phyloP scores from a whole-genome alignment of 2,888 invertebrate genomes.

The Leptopilina myrica region DNA sequence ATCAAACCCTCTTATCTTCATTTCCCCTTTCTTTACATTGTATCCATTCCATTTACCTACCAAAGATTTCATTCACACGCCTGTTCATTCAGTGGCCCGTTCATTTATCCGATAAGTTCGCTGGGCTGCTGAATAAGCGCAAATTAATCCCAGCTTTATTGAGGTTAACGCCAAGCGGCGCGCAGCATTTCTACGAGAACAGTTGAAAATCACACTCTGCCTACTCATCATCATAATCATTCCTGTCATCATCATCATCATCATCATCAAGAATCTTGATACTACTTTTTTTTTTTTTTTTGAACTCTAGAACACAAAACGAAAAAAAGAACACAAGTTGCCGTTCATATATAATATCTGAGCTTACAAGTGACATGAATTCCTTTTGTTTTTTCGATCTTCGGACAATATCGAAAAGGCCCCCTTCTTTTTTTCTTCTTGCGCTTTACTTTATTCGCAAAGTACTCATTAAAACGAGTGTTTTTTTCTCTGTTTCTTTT shows the following conservation, averaged over 20 bases:
- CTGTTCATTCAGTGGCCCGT: slow-evolving; percentile 40
- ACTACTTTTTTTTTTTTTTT: neutral
- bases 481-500: neutral
- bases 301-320: neutral
- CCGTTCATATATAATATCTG: slow-evolving; percentile 6
- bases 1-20: slow-evolving; percentile 40
- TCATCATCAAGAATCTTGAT: neutral
- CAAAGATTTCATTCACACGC: slow-evolving; percentile 44
- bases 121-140: slow-evolving; percentile 32
- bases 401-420: slow-evolving; percentile 4
- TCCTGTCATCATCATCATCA: neutral
- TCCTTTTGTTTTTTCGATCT: slow-evolving; percentile 10
- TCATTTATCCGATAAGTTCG: slow-evolving; percentile 47
- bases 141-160: slow-evolving; percentile 51
- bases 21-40: slow-evolving; percentile 34
- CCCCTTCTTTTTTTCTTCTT: neutral
- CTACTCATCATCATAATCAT: too few species aligned
- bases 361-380: neutral
- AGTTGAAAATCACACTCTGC: slow-evolving; percentile 7
- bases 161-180: slow-evolving; percentile 30
- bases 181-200: slow-evolving; percentile 27
- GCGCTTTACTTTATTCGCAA: neutral
- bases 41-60: slow-evolving; percentile 42
- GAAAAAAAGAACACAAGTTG: neutral
- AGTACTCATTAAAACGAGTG: slow-evolving; percentile 35